Conservation (phyloP, 2,113 vertebrate species). For the Chamaetylas fuelleborni region DNA sequence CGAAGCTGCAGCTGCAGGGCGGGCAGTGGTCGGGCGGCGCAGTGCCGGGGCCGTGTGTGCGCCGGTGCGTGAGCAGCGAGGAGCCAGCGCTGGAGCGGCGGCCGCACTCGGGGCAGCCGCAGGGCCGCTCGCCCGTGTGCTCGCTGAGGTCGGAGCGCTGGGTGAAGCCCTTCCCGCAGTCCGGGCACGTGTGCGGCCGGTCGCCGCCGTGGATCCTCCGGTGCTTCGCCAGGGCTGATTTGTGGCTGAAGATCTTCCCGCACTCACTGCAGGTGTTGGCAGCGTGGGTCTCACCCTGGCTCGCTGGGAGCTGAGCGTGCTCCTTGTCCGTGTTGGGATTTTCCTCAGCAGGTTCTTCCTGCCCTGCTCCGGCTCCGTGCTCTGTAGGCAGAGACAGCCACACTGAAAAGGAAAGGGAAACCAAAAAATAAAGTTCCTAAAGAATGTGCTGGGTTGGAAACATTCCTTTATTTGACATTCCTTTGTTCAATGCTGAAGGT, state of each 20-base stretch:
- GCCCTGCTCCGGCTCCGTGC: neutral
- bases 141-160: conserved; percentile 67
- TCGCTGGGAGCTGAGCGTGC: neutral
- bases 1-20: too few species aligned
- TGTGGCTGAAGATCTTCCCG: neutral
- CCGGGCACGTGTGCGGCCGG: neutral
- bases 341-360: neutral
- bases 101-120: conserved; percentile 76
- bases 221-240: neutral
- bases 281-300: fast-evolving
- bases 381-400: neutral
- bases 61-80: too few species aligned
- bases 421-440: neutral
- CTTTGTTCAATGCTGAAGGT: neutral
- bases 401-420: neutral
- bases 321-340: neutral
- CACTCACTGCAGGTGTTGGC: conserved; percentile 42
- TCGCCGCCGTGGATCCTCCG: neutral
- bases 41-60: too few species aligned
- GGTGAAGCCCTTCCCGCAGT: conserved; percentile 4
- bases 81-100: too few species aligned
- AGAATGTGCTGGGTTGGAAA: neutral
- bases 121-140: neutral
- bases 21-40: too few species aligned
- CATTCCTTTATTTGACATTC: neutral